Evolutionary conservation across 2,888 invertebrate species (phyloP).

Genomic region (Schrankia costaestrigalis): DNA sequence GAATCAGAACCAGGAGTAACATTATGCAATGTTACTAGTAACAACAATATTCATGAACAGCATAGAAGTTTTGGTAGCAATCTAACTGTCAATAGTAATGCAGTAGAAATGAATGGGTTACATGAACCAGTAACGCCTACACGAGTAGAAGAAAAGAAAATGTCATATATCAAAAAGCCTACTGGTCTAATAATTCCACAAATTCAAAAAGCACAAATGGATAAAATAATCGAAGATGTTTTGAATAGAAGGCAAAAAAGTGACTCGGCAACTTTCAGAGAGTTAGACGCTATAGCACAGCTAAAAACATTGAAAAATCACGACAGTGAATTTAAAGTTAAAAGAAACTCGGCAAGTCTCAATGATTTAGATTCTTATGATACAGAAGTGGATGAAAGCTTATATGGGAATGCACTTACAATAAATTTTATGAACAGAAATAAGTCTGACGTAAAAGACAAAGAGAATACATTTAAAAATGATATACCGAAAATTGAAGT

Average conservation of each 20-base stretch:
- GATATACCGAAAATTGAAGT: background rate
- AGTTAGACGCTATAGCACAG: slow-evolving; percentile 35
- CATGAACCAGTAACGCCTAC: slow-evolving; percentile 16
- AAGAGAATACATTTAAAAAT: too few relatives aligned
- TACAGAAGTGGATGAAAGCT: background rate
- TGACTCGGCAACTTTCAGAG: slow-evolving; percentile 33
- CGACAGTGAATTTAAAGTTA: slow-evolving; percentile 1
- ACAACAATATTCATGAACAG: slow-evolving; percentile 3
- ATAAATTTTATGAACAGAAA: too few relatives aligned
- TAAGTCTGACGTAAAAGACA: too few relatives aligned
- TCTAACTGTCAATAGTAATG: slow-evolving; percentile 21
- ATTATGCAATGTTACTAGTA: slow-evolving; percentile 2
- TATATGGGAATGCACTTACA: slow-evolving; percentile 2
- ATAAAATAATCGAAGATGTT: slow-evolving; percentile 33
- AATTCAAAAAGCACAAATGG: slow-evolving; percentile 34
- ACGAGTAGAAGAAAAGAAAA: slow-evolving; percentile 14
- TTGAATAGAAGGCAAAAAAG: slow-evolving; percentile 25
- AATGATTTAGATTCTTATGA: background rate
- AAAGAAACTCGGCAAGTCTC: slow-evolving; percentile 1
- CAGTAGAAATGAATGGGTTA: slow-evolving; percentile 16
- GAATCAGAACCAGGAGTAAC: slow-evolving; percentile 10
- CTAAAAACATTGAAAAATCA: slow-evolving; percentile 6
- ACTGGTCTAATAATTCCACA: slow-evolving; percentile 8
- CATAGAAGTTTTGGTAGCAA: slow-evolving; percentile 22
- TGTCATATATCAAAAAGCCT: slow-evolving; percentile 15